Conservation (phyloP, 2,888 invertebrate species). For the Periphyllus acericola region DNA sequence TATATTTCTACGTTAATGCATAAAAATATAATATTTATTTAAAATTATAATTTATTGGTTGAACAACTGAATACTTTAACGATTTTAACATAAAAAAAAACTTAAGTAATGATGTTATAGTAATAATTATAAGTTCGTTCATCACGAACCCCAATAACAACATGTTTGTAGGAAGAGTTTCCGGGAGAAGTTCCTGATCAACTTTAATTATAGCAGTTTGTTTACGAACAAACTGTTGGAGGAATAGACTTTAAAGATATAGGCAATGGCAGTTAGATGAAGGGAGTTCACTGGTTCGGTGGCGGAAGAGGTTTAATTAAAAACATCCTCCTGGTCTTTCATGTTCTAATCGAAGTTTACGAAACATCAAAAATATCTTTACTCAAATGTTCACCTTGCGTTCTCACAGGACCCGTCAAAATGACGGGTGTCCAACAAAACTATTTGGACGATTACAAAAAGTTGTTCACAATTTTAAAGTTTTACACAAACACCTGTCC, state of each 20-base stretch:
- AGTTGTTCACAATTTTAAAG: conserved; percentile 24
- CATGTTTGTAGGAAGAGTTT: conserved; percentile 18
- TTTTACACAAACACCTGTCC: conserved; percentile 33
- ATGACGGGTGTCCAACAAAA: conserved; percentile 34
- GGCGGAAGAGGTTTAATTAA: conserved; percentile 54
- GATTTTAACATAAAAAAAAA: neutral
- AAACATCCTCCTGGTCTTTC: conserved; percentile 38
- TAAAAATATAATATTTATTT: neutral
- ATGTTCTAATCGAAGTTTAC: conserved; percentile 49
- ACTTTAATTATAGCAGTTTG: conserved; percentile 48
- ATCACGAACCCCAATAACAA: conserved; percentile 25
- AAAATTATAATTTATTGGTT: neutral
- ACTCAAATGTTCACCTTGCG: conserved; percentile 29
- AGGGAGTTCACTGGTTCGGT: conserved; percentile 9
- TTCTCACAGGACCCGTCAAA: conserved; percentile 9
- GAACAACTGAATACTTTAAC: neutral
- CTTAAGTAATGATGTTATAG: neutral
- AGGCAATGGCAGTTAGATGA: neutral
- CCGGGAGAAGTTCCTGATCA: conserved; percentile 39
- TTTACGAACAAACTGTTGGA: conserved; percentile 45
- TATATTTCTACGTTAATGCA: no score
- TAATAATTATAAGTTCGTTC: conserved; percentile 26
- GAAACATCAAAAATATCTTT: conserved; percentile 52
- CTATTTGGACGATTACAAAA: conserved; percentile 29
- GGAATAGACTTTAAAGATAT: conserved; percentile 34